Conservation (phyloP, 2,113 vertebrate genomes). For the Thymallus thymallus region DNA sequence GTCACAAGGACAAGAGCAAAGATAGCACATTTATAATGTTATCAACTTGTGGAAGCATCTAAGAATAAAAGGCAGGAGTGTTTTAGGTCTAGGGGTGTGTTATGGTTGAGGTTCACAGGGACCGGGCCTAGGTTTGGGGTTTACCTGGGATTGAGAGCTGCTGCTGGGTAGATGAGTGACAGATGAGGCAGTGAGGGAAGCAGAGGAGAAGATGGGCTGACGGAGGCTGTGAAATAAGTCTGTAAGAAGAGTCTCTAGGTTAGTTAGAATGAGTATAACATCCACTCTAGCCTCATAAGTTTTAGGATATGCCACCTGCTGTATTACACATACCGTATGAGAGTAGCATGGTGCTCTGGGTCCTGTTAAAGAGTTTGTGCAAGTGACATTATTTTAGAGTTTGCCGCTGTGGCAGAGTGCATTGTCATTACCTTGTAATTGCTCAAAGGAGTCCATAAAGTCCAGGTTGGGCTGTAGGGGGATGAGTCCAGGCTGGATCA, state of each 20-base stretch:
- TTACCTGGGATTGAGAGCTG: constrained; percentile 85
- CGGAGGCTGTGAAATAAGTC: constrained; percentile 91
- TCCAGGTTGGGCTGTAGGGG: constrained; percentile 95
- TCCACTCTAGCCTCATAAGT: constrained; percentile 45
- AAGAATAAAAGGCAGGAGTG: background rate
- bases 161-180: constrained; percentile 71
- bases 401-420: background rate
- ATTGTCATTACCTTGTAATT: constrained; percentile 84
- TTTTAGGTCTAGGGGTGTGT: background rate
- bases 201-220: constrained; percentile 70
- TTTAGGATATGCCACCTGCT: constrained; percentile 52
- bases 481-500: constrained; percentile 97
- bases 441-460: constrained; percentile 97
- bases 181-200: constrained; percentile 72
- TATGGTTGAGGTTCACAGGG: constrained; percentile 38
- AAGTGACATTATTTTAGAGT: constrained; percentile 7
- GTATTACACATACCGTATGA: constrained; percentile 41
- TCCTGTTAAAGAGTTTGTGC: constrained; percentile 36
- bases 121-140: constrained; percentile 33
- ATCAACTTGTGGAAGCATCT: background rate
- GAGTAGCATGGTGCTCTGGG: constrained; percentile 23
- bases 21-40: background rate
- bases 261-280: constrained; percentile 66
- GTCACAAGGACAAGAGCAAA: constrained; percentile 21
- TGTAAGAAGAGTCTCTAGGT: constrained; percentile 77